A percentile compares a stretch with the other conserved stretches of the same genome.
Conservation (phyloP, 2,797 vertebrate genomes). For the Gymnopithys bicolor region DNA sequence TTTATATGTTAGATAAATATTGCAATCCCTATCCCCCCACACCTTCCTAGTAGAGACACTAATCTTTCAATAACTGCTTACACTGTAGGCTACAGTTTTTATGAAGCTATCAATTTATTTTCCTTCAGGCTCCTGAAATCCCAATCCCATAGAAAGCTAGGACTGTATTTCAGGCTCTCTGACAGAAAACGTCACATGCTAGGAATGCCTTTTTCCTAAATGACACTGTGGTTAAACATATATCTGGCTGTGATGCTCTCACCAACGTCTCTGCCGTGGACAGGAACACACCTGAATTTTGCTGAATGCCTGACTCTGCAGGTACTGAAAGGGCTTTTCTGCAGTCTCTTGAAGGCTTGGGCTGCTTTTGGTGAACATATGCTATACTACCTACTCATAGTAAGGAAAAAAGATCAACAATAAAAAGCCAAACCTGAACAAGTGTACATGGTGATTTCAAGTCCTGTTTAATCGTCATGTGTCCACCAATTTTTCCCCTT, state of each 20-base stretch:
- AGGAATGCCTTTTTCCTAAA: background rate
- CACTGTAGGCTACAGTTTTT: background rate
- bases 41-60: background rate
- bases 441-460: background rate
- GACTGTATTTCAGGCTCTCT: background rate
- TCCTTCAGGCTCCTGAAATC: background rate
- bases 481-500: background rate
- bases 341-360: background rate
- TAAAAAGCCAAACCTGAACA: background rate
- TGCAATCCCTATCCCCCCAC: background rate
- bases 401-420: background rate
- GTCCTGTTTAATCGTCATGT: background rate
- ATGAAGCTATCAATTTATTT: background rate
- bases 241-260: background rate
- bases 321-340: background rate
- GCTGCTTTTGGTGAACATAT: background rate
- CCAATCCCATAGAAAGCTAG: background rate
- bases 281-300: background rate
- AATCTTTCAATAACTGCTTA: background rate
- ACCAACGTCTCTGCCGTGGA: fast-evolving
- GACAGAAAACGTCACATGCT: background rate
- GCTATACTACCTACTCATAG: background rate
- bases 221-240: background rate
- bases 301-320: background rate
- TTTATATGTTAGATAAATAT: background rate